Evolutionary conservation across 2,113 vertebrate species (phyloP).

Genomic region (Baryphthengus martii): DNA sequence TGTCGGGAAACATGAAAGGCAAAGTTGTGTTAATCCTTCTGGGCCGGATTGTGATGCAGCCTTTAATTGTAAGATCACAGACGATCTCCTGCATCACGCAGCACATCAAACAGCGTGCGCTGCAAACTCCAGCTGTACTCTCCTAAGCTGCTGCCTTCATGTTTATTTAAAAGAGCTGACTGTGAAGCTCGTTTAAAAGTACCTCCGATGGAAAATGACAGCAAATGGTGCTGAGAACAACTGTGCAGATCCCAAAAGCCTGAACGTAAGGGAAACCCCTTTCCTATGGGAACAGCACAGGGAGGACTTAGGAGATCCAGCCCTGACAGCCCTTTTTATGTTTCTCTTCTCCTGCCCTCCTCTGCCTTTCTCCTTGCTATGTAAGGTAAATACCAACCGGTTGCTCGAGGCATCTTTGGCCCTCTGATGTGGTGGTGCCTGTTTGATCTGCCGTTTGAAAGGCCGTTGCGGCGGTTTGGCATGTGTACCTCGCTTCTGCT

Average conservation of each 20-base stretch:
- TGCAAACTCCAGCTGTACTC: not conserved
- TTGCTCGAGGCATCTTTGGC: not conserved
- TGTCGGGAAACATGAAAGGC: not conserved
- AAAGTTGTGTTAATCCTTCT: not conserved
- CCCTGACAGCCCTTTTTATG: not conserved
- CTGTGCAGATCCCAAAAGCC: not conserved
- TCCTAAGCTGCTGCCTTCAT: not conserved
- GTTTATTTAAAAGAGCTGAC: slow-evolving; percentile 12
- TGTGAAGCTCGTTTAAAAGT: not conserved
- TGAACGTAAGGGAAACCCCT: not conserved
- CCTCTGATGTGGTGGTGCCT: not conserved
- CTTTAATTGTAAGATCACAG: not conserved
- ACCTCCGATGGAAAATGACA: not conserved
- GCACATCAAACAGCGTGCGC: not conserved
- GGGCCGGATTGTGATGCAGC: not conserved
- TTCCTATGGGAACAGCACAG: not conserved
- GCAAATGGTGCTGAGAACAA: not conserved
- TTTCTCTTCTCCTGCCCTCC: not conserved
- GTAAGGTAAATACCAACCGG: not conserved
- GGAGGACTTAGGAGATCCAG: not conserved
- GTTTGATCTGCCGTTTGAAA: slow-evolving; percentile 18
- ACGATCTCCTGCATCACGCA: not conserved
- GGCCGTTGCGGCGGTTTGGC: not conserved
- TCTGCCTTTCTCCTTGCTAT: not conserved
- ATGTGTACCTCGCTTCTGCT: not conserved